Base-by-base conservation (phyloP, 2,113 vertebrate genomes). In the Eira barbara region DNA sequence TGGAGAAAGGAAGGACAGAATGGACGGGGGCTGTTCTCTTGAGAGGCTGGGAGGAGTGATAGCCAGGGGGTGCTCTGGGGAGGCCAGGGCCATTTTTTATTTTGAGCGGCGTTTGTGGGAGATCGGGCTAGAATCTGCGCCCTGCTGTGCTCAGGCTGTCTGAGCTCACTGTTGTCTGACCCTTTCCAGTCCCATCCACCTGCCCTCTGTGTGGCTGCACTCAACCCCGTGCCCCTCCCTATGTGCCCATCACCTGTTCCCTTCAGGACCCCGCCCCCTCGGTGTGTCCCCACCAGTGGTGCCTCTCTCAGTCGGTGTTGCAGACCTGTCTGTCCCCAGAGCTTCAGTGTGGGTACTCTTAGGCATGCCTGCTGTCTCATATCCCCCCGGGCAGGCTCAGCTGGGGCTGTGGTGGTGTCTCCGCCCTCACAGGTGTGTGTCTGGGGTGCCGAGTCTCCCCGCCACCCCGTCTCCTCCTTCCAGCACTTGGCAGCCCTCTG, bases 211-310 rank as follows among this genome's bases (percentile, higher is more conserved):
- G 3, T 21, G 25, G 27, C 85, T 7, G 49, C 39, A 21, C 57
- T 83, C 14, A 39, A 12, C 20, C 73, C 25, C 18, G 0, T 31
- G 8, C n/a, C 21, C 34, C 9, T 34, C 6, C 61, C 63, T 7
- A 4, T 4, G 0, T 15, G 29, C 52, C 59, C 4, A 1, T 34
- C 34, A 2, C 12, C 10, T 11, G 4, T 0, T 8, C 14, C 20
- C 67, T 27, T 6, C 11, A 39, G 57, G 6, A 55, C 36, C 31
- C 39, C 1, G 6, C 31, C 25, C 27, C 29, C 15, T 10, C 29
- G 20, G 57, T 27, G 55, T 65, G 63, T 82, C 52, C 80, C 49
- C 13, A 47, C 29, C 76, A 12, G 6, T 7, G 21, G 76, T 13
- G 7, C 4, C 45, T 39, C 5, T 67, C 47, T 36, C 34, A 8